Base-by-base conservation (phyloP, 2,113 vertebrate species). In the Hippocampus zosterae region DNA sequence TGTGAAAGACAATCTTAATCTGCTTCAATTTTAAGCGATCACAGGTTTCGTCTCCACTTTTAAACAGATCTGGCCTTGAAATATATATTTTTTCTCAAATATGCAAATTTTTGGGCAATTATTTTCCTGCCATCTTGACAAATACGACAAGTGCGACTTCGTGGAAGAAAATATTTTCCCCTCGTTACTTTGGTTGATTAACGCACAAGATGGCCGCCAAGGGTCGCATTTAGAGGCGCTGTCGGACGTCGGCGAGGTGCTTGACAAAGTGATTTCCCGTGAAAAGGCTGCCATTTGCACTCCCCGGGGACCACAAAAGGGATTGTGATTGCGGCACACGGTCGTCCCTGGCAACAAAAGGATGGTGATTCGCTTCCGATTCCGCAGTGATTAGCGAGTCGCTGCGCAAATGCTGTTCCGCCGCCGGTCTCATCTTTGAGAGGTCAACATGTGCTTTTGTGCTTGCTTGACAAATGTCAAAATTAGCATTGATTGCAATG, bases 221-320 rank as follows among this genome's bases (percentile, higher is more conserved):
- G 33, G 42, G 71, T 48, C 53, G 52, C 62, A 61, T 81, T 83
- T 81, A 70, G 76, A 81, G 72, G 42, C 1, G 5, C 53, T 60
- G 18, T 21, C 56, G 59, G 78, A 75, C 12, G 65, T 60, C 46
- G 1, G 29, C 37, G 71, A 68, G 56, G 15, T 65, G 37, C 78
- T 77, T 53, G 57, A 71, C 74, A 79, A 70, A 84, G 70, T 84
- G 82, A 87, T 86, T 89, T 78, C 82, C 64, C 80, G 75, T 83
- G 84, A 77, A 77, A 63, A 72, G 44, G 62, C 73, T 67, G 79
- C 41, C 76, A 60, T 87, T 82, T 84, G 76, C 60, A 74, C 83
- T 80, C 68, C 72, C 3, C 21, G 77, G 33, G 33, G 33, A 75
- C 66, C 73, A 85, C 78, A 84, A 80, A 88, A 65, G 71, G 69